Evolutionary conservation across 2,113 vertebrate genomes (phyloP).

Genomic region (Apistogramma diplotaenia): DNA sequence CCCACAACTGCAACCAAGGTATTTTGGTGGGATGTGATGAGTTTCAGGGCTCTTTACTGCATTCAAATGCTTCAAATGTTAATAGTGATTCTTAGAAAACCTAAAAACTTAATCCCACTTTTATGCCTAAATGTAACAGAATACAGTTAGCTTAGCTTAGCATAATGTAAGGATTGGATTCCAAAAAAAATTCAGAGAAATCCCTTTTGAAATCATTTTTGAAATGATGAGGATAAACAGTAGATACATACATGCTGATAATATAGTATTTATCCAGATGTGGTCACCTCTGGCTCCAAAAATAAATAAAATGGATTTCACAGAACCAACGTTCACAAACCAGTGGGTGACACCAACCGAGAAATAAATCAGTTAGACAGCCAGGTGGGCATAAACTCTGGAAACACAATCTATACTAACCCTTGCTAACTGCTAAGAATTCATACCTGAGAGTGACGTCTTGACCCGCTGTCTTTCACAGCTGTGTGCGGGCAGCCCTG

Average conservation of each 20-base stretch:
- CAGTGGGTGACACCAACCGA: too few species aligned
- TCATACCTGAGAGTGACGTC: neutral
- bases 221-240: too few species aligned
- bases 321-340: too few species aligned
- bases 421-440: neutral
- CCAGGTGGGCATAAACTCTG: too few species aligned
- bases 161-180: neutral
- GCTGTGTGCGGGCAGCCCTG: slow-evolving; percentile 83
- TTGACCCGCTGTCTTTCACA: slow-evolving; percentile 38
- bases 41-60: neutral
- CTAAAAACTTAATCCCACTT: neutral
- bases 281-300: too few species aligned
- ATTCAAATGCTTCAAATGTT: neutral
- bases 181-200: too few species aligned
- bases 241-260: too few species aligned
- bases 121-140: neutral
- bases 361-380: neutral
- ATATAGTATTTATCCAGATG: too few species aligned
- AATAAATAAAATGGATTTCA: too few species aligned
- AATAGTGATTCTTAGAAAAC: neutral
- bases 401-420: neutral
- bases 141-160: neutral
- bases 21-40: slow-evolving; percentile 5
- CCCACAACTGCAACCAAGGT: slow-evolving; percentile 84
- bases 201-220: too few species aligned